Conservation (phyloP, 2,888 invertebrate species). For the Dione vanillae region DNA sequence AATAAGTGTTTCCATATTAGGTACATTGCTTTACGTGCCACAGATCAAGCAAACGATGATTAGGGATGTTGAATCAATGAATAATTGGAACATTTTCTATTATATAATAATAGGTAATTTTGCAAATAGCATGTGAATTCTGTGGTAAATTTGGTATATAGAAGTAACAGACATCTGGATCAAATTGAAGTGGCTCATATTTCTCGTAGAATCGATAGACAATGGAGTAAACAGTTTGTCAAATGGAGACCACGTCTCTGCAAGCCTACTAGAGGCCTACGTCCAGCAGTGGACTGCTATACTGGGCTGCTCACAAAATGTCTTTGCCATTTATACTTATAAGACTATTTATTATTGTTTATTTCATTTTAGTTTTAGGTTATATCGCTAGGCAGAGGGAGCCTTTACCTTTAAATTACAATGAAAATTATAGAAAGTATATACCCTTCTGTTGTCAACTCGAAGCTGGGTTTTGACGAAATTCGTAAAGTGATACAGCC, state of each 20-base stretch:
- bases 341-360: background rate
- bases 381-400: too few species aligned
- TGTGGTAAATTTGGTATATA: background rate
- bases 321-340: too few species aligned
- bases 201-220: too few species aligned
- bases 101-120: background rate
- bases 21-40: background rate
- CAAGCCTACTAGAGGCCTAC: too few species aligned
- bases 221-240: too few species aligned
- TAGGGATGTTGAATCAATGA: background rate
- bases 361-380: background rate
- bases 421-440: background rate
- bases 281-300: too few species aligned
- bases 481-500: background rate
- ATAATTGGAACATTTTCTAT: too few species aligned
- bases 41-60: background rate
- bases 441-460: background rate
- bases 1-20: background rate
- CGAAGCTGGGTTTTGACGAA: background rate
- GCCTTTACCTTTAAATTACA: too few species aligned
- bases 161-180: too few species aligned
- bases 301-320: too few species aligned
- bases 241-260: too few species aligned
- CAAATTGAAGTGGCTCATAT: too few species aligned
- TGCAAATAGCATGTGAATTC: background rate